Percentiles rank a stretch among this genome's conserved stretches.
These are phyloP conservation scores for Ictalurus punctatus DNA, from an alignment of 2,113 vertebrate genomes.

Conservation along the genomic window DNA sequence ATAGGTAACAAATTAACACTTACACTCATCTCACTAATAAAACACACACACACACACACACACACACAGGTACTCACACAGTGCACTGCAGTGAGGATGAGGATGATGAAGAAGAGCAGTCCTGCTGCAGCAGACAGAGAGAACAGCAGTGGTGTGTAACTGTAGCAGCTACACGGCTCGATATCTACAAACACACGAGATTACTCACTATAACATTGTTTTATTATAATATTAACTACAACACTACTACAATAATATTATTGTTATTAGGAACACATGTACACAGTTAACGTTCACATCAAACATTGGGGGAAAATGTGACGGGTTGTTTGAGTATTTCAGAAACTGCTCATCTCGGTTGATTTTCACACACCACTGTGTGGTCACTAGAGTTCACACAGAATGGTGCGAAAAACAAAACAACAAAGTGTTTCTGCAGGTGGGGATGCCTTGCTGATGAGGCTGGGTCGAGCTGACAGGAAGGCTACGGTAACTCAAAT, in stretches of 20 bases:
- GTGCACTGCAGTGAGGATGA: neutral
- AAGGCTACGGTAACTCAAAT: neutral
- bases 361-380: neutral
- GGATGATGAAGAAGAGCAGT: constrained; percentile 34
- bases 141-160: constrained; percentile 37
- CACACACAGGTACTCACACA: constrained; percentile 22
- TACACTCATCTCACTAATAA: neutral
- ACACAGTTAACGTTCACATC: neutral
- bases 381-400: neutral
- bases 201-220: neutral
- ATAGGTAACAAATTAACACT: neutral
- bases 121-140: constrained; percentile 40
- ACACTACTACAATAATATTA: neutral
- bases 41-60: constrained; percentile 1
- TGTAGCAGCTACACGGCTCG: constrained; percentile 5
- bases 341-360: neutral
- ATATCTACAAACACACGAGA: neutral
- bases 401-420: neutral
- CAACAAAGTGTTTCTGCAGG: neutral
- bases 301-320: neutral
- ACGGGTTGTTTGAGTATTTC: neutral
- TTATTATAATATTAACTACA: neutral
- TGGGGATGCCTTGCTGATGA: no score
- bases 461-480: no score
- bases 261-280: neutral